Evolutionary conservation across 2,888 invertebrate genomes (phyloP).

Genomic region (Merodon equestris): DNA sequence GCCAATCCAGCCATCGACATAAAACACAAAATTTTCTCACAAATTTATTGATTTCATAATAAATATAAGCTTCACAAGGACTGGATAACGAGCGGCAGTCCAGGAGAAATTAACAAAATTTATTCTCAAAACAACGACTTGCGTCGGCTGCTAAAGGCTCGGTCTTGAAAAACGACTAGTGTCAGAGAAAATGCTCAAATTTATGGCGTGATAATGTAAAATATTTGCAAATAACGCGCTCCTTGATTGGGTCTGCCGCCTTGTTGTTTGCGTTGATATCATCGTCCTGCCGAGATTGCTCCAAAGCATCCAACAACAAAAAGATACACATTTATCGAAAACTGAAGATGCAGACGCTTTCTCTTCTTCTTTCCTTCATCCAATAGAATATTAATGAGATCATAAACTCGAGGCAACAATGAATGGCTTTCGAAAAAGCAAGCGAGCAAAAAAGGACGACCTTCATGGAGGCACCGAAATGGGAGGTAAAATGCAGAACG

Average conservation of each 20-base stretch:
- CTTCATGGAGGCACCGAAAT: not conserved
- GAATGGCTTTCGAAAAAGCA: not conserved
- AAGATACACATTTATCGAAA: constrained; percentile 6
- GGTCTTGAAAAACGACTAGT: too few species aligned
- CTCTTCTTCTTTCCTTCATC: not conserved
- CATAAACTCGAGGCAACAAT: not conserved
- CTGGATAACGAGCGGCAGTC: constrained; percentile 43
- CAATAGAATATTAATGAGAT: constrained; percentile 11
- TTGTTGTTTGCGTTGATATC: not conserved
- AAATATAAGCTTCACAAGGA: constrained; percentile 30
- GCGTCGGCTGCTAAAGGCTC: too few species aligned
- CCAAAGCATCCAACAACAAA: not conserved
- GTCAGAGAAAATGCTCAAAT: constrained; percentile 22
- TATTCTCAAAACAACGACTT: constrained; percentile 6
- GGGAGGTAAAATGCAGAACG: not conserved
- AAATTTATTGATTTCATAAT: constrained; percentile 57
- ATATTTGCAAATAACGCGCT: too few species aligned
- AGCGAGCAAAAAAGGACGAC: not conserved
- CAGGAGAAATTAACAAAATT: constrained; percentile 26
- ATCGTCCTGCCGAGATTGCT: not conserved
- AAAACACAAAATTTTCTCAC: constrained; percentile 32
- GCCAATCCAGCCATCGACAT: constrained; percentile 44
- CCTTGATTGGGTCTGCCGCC: not conserved
- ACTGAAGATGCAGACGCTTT: not conserved
- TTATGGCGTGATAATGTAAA: too few species aligned